Evolutionary conservation across 1,140 invertebrate genomes (phyloP), one percentile per base, ranked within the genome.

Genomic region (Megathymus violae): DNA sequence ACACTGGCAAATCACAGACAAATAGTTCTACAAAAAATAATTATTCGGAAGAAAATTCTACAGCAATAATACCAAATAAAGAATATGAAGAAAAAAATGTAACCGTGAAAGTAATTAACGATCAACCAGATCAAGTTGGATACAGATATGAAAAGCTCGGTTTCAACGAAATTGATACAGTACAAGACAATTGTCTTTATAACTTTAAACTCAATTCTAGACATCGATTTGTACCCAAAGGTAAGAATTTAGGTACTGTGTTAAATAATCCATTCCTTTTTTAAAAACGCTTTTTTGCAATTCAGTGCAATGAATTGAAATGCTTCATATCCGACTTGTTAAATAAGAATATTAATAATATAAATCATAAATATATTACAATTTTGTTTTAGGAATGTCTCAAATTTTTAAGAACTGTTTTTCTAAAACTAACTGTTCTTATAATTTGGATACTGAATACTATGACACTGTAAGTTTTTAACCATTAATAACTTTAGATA

Each of bases 141-240:
- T 13, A 47, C 14, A 36, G 47, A 46, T 9, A 40, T n/a, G 13
- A 17, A 40, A 46, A 46, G 9, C 11, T 46, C 1, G 16, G 10
- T 31, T 1, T 9, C n/a, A 17, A 17, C 10, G 7, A 17, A 46
- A 22, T 11, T 7, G 11, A 46, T 9, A 22, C n/a, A 3, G 17
- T 11, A n/a, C 10, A 14, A 27, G 7, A 25, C 2, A 25, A 13
- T 14, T 25, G 9, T 1, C 5, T 56, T 17, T 7, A 17, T 17
- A 47, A 71, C 51, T 86, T 89, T 71, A 66, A 74, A 64, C 40
- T 89, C 1, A 66, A 67, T 69, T 64, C 65, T 52, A 79, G 87
- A 66, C 70, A 59, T 11, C 61, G 62, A 48, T 88, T 84, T 67
- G 34, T 89, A 14, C 85, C 85, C 2, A 89, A 89, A 81, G 87